Conservation (phyloP, 1,140 invertebrate species). For the Mactra quadrangularis region DNA sequence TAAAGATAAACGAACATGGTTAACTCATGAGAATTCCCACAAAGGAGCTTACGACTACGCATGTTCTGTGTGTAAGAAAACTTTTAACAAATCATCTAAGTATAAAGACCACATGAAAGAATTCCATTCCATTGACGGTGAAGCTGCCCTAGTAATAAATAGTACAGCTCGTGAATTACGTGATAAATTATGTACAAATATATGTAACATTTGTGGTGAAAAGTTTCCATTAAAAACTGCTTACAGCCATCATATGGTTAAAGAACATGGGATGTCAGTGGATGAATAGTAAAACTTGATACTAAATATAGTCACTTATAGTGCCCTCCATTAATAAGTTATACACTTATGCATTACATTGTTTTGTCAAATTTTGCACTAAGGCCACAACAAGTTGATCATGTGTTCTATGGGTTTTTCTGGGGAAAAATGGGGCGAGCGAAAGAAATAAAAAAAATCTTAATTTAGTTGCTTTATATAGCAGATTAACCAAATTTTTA, state of each 20-base stretch:
- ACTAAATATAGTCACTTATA: too few species aligned
- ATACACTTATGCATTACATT: too few species aligned
- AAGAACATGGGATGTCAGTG: slow-evolving; percentile 40
- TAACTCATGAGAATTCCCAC: slow-evolving; percentile 39
- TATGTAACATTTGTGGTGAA: slow-evolving; percentile 30
- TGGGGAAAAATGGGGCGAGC: too few species aligned
- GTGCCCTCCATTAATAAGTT: too few species aligned
- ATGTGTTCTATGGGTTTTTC: too few species aligned
- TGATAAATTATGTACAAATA: slow-evolving; percentile 21
- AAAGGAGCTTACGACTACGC: slow-evolving; percentile 41
- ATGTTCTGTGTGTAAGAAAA: slow-evolving; percentile 32
- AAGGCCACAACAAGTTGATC: too few species aligned
- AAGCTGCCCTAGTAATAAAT: slow-evolving; percentile 25
- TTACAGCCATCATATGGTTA: slow-evolving; percentile 15
- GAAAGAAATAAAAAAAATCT: too few species aligned
- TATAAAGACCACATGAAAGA: slow-evolving; percentile 41
- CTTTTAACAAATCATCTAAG: slow-evolving; percentile 6
- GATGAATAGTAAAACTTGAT: too few species aligned
- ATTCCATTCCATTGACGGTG: slow-evolving; percentile 27
- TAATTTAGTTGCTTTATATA: too few species aligned
- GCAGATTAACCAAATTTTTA: too few species aligned
- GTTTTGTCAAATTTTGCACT: too few species aligned
- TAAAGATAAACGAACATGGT: slow-evolving; percentile 37
- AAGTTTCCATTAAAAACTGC: slow-evolving; percentile 34
- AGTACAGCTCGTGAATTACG: slow-evolving; percentile 15